Percentiles rank a stretch among this genome's conserved stretches.
Evolutionary conservation across 2,797 vertebrate species (phyloP).

Genomic region (Arrhamphus sclerolepis): DNA sequence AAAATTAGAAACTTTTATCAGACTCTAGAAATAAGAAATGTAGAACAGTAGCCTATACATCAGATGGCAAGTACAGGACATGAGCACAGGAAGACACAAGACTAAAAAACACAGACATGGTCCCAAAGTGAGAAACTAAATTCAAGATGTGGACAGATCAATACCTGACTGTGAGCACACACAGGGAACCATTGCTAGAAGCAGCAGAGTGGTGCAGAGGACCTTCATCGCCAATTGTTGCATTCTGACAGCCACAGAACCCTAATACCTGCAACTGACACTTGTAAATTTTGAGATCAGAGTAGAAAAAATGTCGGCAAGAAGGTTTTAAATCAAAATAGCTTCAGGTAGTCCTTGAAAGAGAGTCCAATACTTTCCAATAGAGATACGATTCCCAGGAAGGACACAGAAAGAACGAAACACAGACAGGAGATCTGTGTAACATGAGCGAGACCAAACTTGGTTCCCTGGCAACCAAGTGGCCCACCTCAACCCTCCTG

Average conservation of each 20-base stretch:
- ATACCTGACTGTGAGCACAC: conserved; percentile 66
- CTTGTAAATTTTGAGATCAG: conserved; percentile 5
- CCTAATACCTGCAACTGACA: conserved; percentile 15
- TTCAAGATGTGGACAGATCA: neutral
- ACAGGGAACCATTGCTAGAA: conserved; percentile 51
- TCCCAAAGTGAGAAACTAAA: neutral
- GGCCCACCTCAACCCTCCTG: conserved; percentile 56
- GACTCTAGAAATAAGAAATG: too few relatives aligned
- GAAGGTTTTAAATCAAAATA: neutral
- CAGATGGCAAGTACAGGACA: too few relatives aligned
- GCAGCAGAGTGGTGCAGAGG: conserved; percentile 52
- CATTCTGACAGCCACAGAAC: conserved; percentile 59
- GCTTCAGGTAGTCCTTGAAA: conserved; percentile 4
- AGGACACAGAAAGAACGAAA: conserved; percentile 26
- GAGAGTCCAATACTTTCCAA: neutral
- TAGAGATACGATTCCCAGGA: conserved; percentile 20
- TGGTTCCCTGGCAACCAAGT: conserved; percentile 68
- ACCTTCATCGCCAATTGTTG: conserved; percentile 47
- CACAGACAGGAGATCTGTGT: conserved; percentile 57
- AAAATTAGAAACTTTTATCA: neutral
- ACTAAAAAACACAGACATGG: neutral
- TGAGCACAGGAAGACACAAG: too few relatives aligned
- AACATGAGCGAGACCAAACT: conserved; percentile 69
- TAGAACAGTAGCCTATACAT: too few relatives aligned
- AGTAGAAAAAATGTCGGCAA: neutral